Evolutionary conservation across 2,888 invertebrate species (phyloP), one percentile per base, ranked within the genome.

Genomic region (Agrochola litura): DNA sequence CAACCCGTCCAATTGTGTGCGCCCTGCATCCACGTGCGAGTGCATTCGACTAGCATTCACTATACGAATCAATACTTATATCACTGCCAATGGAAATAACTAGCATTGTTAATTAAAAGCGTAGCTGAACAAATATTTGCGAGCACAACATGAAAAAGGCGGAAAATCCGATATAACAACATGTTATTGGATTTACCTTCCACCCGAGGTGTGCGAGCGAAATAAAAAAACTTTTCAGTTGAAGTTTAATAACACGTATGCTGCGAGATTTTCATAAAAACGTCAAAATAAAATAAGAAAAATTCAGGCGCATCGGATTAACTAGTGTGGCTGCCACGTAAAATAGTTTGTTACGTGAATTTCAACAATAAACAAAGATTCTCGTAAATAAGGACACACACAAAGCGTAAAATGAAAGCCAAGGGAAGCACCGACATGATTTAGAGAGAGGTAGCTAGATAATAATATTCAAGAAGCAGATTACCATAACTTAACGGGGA

Each of bases 401-500:
- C 88, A 92, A 91, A 90, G 89, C 88, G 87, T 86, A 88, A 90
- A 91, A 90, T 88, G 87, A 88, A 91, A 89, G 88, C 83, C 86
- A 88, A 89, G 82, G 88, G 89, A 87, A 90, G 83, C 66, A 83
- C 89, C 83, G 83, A 86, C 87, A 90, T 91, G 89, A 91, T 90
- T 89, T 90, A 91, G 85, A 85, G 85, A 82, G 84, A 86, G 84
- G 87, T 88, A 86, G 83, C 84, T 85, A 87, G 85, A 90, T 91
- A 90, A 92, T 90, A 91, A 91, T 90, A 91, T 92, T 92, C 91
- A 87, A 90, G 89, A 83, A 88, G 86, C 85, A 88, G 91, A 93
- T 94, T 93, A 92, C 83, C 93, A 92, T 94, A 93, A 92, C 89
- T 93, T 92, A 91, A 88, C 87, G 86, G 88, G 88, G 88, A 90